These are phyloP conservation scores for Cromileptes altivelis DNA, from an alignment of 2,113 vertebrate genomes.

Conservation along the genomic window DNA sequence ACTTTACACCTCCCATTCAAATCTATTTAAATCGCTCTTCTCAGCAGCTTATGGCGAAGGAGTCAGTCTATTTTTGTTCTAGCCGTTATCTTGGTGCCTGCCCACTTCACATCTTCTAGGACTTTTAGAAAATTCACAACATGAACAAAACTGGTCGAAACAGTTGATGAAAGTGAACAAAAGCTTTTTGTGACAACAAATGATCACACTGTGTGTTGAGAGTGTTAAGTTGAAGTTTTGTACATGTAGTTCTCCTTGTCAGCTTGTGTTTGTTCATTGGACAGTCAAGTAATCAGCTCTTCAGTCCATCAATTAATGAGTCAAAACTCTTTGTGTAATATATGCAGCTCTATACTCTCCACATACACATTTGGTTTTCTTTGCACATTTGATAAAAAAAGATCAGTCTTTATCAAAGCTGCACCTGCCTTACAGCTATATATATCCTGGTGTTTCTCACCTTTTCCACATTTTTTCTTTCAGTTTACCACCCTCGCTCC, in stretches of 20 bases:
- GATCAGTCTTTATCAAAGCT: slow-evolving; percentile 31
- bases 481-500: slow-evolving; percentile 58
- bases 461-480: slow-evolving; percentile 56
- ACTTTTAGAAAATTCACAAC: slow-evolving; percentile 22
- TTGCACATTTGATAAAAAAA: slow-evolving; percentile 26
- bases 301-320: not conserved
- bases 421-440: slow-evolving; percentile 54
- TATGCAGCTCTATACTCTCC: not conserved
- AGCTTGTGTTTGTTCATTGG: not conserved
- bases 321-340: slow-evolving; percentile 20
- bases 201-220: too few relatives aligned
- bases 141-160: not conserved
- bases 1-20: slow-evolving; percentile 79
- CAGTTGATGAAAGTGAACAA: not conserved
- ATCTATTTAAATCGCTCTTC: slow-evolving; percentile 66
- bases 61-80: slow-evolving; percentile 49
- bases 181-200: not conserved
- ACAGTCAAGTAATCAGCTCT: not conserved
- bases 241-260: too few relatives aligned
- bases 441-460: slow-evolving; percentile 60
- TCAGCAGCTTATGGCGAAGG: slow-evolving; percentile 60
- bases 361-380: not conserved
- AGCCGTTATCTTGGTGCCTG: slow-evolving; percentile 6
- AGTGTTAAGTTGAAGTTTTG: not conserved
- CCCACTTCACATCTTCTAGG: slow-evolving; percentile 50